Conservation (phyloP, 2,113 vertebrate species). For the Grammomys dolichurus region DNA sequence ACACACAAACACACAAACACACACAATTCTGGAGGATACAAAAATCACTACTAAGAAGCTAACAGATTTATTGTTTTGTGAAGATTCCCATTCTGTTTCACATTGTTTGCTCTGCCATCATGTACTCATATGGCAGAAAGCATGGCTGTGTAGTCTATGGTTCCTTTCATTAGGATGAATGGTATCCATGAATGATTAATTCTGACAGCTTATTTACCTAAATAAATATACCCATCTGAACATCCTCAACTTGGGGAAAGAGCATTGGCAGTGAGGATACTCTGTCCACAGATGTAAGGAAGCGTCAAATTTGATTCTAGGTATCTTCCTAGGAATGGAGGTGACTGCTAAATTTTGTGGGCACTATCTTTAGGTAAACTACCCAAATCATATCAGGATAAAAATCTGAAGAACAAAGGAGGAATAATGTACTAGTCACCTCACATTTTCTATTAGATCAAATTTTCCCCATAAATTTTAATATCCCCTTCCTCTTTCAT, state of each 20-base stretch:
- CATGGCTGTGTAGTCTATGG: accelerated
- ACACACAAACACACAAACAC: too few species aligned
- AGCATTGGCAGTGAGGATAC: background rate
- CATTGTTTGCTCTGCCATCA: background rate
- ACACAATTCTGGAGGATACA: background rate
- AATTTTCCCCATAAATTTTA: background rate
- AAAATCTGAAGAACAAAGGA: background rate
- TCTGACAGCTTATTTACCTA: background rate
- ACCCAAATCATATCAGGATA: background rate
- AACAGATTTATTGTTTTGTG: background rate
- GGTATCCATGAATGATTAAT: background rate
- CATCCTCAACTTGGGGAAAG: background rate
- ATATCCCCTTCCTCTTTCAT: background rate
- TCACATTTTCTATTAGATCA: background rate
- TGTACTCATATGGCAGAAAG: background rate
- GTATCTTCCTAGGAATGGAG: background rate
- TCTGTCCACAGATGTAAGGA: background rate
- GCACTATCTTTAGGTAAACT: background rate
- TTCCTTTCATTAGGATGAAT: background rate
- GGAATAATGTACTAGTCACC: background rate
- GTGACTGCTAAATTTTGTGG: background rate
- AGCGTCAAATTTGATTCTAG: accelerated
- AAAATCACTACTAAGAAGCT: background rate
- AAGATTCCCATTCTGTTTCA: background rate
- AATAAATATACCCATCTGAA: too few species aligned